phyloP scores from a whole-genome alignment of 2,888 invertebrate species.

The Fissipunctia ypsillon region DNA sequence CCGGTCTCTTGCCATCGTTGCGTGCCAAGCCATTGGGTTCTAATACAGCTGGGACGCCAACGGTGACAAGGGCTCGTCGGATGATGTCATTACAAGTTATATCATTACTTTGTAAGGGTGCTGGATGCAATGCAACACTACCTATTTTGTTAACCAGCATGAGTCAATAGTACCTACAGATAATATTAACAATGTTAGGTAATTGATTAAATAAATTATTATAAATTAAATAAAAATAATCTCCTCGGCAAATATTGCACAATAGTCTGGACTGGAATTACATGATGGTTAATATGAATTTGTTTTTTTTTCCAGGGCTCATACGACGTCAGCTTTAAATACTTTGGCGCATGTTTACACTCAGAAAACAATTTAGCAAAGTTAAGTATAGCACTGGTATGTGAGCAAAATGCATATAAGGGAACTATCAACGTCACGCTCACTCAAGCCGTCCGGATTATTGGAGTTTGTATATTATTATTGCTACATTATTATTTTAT shows the following conservation, averaged over 20 bases:
- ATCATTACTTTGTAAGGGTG: neutral
- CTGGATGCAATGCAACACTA: neutral
- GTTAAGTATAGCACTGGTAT: neutral
- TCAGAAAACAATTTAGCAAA: slow-evolving; percentile 30
- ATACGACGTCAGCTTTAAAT: slow-evolving; percentile 18
- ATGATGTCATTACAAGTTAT: too few relatives aligned
- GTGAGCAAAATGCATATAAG: slow-evolving; percentile 23
- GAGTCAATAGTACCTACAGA: neutral
- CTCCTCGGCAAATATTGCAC: neutral
- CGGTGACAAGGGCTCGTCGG: too few relatives aligned
- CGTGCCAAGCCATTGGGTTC: too few relatives aligned
- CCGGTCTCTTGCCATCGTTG: too few relatives aligned
- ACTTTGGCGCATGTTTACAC: slow-evolving; percentile 25
- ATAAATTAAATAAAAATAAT: neutral
- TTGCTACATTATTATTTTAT: neutral
- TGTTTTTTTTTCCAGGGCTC: slow-evolving; percentile 37
- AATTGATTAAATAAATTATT: neutral
- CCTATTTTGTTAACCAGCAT: neutral
- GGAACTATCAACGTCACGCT: slow-evolving; percentile 25
- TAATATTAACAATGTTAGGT: neutral
- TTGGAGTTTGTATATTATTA: slow-evolving; percentile 37
- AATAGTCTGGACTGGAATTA: neutral
- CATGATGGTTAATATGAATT: neutral
- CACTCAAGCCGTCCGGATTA: slow-evolving; percentile 30
- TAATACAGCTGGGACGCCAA: too few relatives aligned